Base-by-base conservation (phyloP, 2,797 vertebrate species). In the Acrossocheilus fasciatus region DNA sequence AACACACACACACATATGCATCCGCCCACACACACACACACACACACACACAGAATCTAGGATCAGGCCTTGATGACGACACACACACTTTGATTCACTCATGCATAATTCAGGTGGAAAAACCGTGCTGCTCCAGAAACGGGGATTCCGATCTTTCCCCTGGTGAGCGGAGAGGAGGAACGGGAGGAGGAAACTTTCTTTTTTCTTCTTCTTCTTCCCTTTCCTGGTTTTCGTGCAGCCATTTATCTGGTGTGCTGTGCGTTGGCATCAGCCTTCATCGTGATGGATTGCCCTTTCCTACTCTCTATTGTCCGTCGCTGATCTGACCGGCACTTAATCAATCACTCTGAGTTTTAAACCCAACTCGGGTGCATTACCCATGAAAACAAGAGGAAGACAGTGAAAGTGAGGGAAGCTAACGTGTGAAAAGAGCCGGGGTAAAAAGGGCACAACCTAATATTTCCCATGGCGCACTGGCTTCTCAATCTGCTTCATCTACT, bases 41-140 rank as follows among this genome's bases (percentile, higher is more conserved):
- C 69, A 82, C 57, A 75, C 26, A 52, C 69, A 78, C 7, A 57
- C 14, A 20, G 14, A 18, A 20, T 83, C n/a, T 8, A 7, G 18
- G 23, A 34, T 83, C 36, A 41, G 78, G 72, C 79, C 45, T n/a
- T 26, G 9, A 2, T 83, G 74, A 75, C 57, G 23, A 75, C 52
- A 86, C 36, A 54, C 68, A 57, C 69, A 41, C 86, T 75, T 54
- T 52, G 70, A 66, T 30, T 59, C 26, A 68, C 79, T 84, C 41
- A 94, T 95, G 89, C 89, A 94, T 95, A 93, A 94, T 94, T 91
- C 92, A 57, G 45, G 84, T 90, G 89, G 91, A 92, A 94, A 94
- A 90, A 91, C 89, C 91, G 90, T 6, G 88, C 90, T 88, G 80
- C 75, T 89, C 88, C 74, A 45, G 73, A 62, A 83, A 39, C 12